Percentiles rank a stretch among this genome's conserved stretches.
Conservation (phyloP, 2,888 invertebrate genomes). For the Agriopis aurantiaria region DNA sequence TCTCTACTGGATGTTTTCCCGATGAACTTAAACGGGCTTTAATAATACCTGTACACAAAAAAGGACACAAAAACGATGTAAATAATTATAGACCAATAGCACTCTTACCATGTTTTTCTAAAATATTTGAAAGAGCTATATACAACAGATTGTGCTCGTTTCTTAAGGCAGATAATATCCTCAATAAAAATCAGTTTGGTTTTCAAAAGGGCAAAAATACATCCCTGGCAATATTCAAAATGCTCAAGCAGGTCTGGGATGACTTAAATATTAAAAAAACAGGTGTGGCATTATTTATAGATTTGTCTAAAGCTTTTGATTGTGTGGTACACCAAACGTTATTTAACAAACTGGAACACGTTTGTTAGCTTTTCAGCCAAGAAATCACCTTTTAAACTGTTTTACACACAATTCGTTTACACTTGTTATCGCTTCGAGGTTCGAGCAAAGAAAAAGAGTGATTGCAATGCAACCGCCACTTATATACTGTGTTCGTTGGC, state of each 20-base stretch:
- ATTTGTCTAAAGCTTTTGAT: conserved; percentile 1
- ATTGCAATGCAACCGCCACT: no score
- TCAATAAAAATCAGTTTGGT: background rate
- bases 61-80: background rate
- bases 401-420: no score
- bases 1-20: background rate
- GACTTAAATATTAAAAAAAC: background rate
- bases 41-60: background rate
- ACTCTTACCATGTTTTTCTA: background rate
- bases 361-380: no score
- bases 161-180: background rate
- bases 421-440: no score
- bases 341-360: background rate
- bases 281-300: background rate
- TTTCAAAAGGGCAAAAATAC: background rate
- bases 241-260: conserved; percentile 1
- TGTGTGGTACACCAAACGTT: background rate
- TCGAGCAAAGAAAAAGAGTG: no score
- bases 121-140: background rate
- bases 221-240: background rate
- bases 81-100: conserved; percentile 4
- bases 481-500: no score
- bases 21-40: background rate
- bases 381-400: no score
- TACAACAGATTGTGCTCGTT: background rate